A percentile compares a stretch with the other conserved stretches of the same genome.
phyloP scores from a whole-genome alignment of 2,113 vertebrate species.

The Cyprinus carpio region DNA sequence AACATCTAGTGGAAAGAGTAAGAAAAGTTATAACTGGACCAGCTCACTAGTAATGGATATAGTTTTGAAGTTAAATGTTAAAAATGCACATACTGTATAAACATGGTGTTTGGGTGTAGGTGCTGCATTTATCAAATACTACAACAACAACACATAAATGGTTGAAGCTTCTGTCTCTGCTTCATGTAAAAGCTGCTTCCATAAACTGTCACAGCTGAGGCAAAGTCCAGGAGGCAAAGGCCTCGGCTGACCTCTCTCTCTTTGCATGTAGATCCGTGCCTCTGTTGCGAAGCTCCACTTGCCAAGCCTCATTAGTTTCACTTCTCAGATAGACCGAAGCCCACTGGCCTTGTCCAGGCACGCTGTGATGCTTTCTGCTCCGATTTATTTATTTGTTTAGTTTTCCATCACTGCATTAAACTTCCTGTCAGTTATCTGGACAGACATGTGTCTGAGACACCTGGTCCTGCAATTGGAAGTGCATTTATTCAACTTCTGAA shows the following conservation, averaged over 20 bases:
- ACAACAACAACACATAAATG: neutral
- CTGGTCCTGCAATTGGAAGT: constrained; percentile 40
- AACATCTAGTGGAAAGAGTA: neutral
- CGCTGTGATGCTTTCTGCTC: constrained; percentile 40
- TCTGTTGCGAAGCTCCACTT: constrained; percentile 54
- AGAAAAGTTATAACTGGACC: neutral
- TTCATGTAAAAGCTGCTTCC: constrained; percentile 54
- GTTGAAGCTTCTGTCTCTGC: constrained; percentile 37
- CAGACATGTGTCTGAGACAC: constrained; percentile 6
- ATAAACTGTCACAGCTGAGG: constrained; percentile 57
- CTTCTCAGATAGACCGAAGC: constrained; percentile 62
- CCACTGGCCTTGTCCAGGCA: constrained; percentile 58
- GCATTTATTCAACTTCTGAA: constrained; percentile 15
- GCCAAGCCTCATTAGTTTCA: constrained; percentile 72
- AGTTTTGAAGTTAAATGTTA: neutral
- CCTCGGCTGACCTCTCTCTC: constrained; percentile 51
- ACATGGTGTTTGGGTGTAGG: neutral
- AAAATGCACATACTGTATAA: neutral
- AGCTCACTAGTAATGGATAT: neutral
- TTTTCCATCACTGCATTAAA: constrained; percentile 49
- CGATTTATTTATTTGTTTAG: constrained; percentile 50
- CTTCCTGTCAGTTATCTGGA: constrained; percentile 46
- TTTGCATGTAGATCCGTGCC: constrained; percentile 51
- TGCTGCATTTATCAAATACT: neutral
- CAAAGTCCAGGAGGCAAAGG: constrained; percentile 66